Conservation (phyloP, 1,140 invertebrate genomes). For the Megalopta genalis region DNA sequence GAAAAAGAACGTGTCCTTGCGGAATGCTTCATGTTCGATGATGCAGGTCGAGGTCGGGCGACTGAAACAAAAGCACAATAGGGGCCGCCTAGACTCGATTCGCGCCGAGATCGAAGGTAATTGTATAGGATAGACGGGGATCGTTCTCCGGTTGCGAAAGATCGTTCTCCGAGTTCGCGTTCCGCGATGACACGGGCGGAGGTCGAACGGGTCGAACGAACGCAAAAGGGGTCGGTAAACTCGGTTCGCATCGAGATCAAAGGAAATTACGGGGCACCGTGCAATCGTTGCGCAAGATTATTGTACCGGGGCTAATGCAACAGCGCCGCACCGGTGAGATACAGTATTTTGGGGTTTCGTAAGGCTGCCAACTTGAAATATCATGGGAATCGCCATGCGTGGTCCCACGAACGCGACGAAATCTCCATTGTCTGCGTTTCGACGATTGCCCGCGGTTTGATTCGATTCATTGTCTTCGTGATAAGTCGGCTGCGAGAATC, state of each 20-base stretch:
- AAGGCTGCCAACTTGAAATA: conserved; percentile 3
- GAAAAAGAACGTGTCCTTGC: neutral
- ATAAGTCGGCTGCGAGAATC: neutral
- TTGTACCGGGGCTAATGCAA: neutral
- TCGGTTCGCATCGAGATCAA: neutral
- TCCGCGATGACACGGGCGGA: neutral
- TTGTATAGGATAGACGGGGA: neutral
- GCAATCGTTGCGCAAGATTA: conserved; percentile 3
- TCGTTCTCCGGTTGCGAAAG: too few relatives aligned
- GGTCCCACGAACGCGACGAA: conserved; percentile 15
- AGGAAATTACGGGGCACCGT: conserved; percentile 6
- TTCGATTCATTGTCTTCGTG: neutral
- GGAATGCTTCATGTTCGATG: neutral
- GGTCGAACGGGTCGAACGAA: neutral
- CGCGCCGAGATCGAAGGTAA: conserved; percentile 14
- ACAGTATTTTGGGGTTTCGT: conserved; percentile 20
- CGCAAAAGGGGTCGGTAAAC: neutral
- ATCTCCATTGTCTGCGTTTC: neutral
- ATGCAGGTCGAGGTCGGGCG: neutral
- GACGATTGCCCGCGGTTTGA: neutral
- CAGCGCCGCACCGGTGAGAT: neutral
- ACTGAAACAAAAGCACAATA: neutral
- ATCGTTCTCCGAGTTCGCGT: too few relatives aligned
- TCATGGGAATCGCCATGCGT: conserved; percentile 19
- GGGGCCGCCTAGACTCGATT: neutral